These are phyloP conservation scores for Monopis laevigella DNA, from an alignment of 2,888 invertebrate species.

Conservation along the genomic window DNA sequence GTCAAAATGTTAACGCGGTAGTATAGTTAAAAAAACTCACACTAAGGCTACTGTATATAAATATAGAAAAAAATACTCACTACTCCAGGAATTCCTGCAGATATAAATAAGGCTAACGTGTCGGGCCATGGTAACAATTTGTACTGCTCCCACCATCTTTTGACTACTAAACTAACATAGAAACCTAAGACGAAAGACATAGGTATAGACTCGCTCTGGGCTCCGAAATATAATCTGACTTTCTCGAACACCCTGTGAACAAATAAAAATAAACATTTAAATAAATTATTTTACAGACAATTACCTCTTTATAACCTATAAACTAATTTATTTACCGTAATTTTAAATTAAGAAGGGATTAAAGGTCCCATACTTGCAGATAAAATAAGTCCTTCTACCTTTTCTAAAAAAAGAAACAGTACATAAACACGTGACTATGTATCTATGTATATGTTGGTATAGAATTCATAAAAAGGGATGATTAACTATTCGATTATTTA, in stretches of 20 bases:
- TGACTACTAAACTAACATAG: slow-evolving; percentile 91
- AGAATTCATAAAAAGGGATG: too few species aligned
- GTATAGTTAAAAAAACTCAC: background rate
- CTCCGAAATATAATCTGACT: slow-evolving; percentile 85
- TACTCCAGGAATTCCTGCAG: slow-evolving; percentile 90
- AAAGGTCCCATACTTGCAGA: too few species aligned
- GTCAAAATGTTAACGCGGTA: too few species aligned
- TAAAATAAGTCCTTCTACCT: too few species aligned
- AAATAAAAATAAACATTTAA: slow-evolving; percentile 19
- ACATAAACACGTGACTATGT: too few species aligned
- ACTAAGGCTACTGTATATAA: background rate
- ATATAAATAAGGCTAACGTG: slow-evolving; percentile 89
- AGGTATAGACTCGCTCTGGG: slow-evolving; percentile 90
- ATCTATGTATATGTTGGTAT: too few species aligned
- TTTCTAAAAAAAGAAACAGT: too few species aligned
- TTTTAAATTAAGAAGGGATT: too few species aligned
- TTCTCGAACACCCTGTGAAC: slow-evolving; percentile 87
- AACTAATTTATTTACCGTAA: background rate
- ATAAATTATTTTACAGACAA: background rate
- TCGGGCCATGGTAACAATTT: slow-evolving; percentile 93
- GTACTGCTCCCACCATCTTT: slow-evolving; percentile 97
- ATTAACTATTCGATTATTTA: too few species aligned
- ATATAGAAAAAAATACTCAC: slow-evolving; percentile 67
- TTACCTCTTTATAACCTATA: background rate
- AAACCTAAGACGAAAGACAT: slow-evolving; percentile 96